Percentiles rank a stretch among this genome's conserved stretches.
Conservation (phyloP, 2,888 invertebrate species). For the Tribolium freemani region DNA sequence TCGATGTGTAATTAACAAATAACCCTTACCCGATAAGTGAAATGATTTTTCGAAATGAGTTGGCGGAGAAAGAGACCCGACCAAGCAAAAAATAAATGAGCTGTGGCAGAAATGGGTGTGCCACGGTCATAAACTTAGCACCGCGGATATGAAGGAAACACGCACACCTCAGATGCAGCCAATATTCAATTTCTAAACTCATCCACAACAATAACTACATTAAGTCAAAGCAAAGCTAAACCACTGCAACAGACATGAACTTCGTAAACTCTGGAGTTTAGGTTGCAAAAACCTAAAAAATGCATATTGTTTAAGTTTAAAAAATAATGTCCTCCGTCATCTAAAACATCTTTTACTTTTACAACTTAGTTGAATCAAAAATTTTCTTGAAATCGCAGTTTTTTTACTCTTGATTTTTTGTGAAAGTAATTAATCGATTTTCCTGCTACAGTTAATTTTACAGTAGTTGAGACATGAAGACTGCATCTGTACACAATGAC, state of each 20-base stretch:
- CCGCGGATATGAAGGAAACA: conserved; percentile 47
- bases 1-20: conserved; percentile 50
- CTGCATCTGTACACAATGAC: conserved; percentile 16
- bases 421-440: neutral
- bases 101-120: conserved; percentile 60
- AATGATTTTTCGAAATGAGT: conserved; percentile 47
- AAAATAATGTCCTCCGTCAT: too few relatives aligned
- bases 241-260: neutral
- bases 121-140: conserved; percentile 55
- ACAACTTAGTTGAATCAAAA: too few relatives aligned
- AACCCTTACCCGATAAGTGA: conserved; percentile 51
- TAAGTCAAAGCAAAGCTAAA: neutral
- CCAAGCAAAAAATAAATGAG: conserved; percentile 61
- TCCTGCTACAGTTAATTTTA: neutral
- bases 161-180: conserved; percentile 36
- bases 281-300: too few relatives aligned
- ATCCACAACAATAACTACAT: neutral
- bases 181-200: neutral
- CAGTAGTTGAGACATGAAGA: neutral
- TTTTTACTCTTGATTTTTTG: too few relatives aligned
- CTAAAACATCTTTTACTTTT: too few relatives aligned
- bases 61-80: conserved; percentile 40
- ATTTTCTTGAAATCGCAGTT: too few relatives aligned
- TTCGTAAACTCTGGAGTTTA: too few relatives aligned
- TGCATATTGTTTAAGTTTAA: too few relatives aligned